phyloP scores from a whole-genome alignment of 2,888 invertebrate species.

The Eupithecia insigniata region DNA sequence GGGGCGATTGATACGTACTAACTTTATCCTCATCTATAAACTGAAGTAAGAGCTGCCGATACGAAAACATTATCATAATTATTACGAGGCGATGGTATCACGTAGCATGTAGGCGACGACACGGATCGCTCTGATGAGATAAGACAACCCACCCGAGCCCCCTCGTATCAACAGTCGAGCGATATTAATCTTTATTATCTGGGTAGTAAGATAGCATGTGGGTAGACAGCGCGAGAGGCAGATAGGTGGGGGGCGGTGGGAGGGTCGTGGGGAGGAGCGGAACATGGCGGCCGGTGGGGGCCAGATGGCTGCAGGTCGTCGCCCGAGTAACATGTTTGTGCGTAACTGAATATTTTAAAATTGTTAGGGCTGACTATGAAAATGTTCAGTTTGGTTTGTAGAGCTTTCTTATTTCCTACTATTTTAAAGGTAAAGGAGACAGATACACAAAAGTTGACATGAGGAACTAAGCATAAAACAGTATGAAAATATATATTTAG shows the following conservation, averaged over 20 bases:
- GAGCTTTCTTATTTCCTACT: not conserved
- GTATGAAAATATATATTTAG: too few species aligned
- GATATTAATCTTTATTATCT: constrained; percentile 77
- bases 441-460: too few species aligned
- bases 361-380: constrained; percentile 15
- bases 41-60: constrained; percentile 51
- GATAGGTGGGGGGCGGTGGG: constrained; percentile 78
- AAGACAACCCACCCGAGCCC: constrained; percentile 68
- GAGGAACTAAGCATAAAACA: too few species aligned
- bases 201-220: constrained; percentile 70
- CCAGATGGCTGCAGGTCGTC: constrained; percentile 70
- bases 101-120: constrained; percentile 74
- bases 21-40: constrained; percentile 37
- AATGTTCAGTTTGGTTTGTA: not conserved
- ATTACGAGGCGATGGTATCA: constrained; percentile 57
- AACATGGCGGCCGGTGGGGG: constrained; percentile 77
- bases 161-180: constrained; percentile 51
- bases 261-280: constrained; percentile 79
- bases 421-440: not conserved
- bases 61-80: constrained; percentile 57
- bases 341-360: constrained; percentile 39
- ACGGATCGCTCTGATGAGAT: constrained; percentile 68
- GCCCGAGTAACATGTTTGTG: constrained; percentile 58
- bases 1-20: not conserved
- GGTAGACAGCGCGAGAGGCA: constrained; percentile 61